phyloP scores from a whole-genome alignment of 2,113 vertebrate species.

The Peromyscus californicus region DNA sequence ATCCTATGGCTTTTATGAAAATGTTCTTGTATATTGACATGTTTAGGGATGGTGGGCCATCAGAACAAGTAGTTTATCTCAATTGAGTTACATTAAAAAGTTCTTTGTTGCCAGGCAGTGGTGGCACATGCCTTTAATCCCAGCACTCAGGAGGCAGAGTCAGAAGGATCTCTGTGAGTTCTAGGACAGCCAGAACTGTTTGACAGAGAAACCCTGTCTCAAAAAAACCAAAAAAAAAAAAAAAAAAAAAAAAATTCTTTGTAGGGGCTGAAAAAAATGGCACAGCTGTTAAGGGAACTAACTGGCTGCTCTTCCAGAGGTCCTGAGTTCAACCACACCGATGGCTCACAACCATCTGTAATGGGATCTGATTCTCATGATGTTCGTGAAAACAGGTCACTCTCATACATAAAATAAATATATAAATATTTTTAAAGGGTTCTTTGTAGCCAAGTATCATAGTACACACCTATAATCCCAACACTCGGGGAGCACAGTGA shows the following conservation, averaged over 20 bases:
- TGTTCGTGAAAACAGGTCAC: neutral
- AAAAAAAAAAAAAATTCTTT: neutral
- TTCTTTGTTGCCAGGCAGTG: neutral
- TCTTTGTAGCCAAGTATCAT: neutral
- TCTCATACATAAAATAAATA: neutral
- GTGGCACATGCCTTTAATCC: no score
- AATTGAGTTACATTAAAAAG: neutral
- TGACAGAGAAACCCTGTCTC: no score
- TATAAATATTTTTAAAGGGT: neutral
- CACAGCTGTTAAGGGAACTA: neutral
- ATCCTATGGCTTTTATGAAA: neutral
- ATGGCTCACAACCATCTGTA: neutral
- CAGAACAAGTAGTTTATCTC: constrained; percentile 29
- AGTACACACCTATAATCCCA: neutral
- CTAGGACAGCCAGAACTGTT: no score
- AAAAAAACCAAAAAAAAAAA: no score
- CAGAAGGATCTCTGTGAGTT: no score
- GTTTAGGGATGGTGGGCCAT: neutral
- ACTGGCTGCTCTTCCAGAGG: neutral
- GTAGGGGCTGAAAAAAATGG: neutral
- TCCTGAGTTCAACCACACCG: neutral
- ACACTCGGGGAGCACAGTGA: neutral
- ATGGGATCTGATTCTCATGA: neutral
- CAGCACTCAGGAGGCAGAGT: no score
- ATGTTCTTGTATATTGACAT: neutral